These are phyloP conservation scores for Menidia beryllina DNA, from an alignment of 2,113 vertebrate species.

Conservation along the genomic window DNA sequence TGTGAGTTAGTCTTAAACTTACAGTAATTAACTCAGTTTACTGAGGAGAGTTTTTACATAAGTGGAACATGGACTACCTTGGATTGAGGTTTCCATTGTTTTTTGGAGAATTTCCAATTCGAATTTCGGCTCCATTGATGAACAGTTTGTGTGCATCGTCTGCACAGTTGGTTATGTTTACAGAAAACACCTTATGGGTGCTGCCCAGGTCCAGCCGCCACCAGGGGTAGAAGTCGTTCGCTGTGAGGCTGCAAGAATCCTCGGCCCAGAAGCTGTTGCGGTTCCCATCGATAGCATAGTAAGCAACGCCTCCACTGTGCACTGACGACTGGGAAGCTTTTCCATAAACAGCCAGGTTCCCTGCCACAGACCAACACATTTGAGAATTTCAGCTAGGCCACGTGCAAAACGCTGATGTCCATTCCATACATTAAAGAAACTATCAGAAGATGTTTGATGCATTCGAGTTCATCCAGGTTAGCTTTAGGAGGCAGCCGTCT, in stretches of 20 bases:
- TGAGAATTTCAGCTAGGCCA: too few species aligned
- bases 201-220: slow-evolving; percentile 59
- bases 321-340: slow-evolving; percentile 59
- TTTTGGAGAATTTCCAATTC: slow-evolving; percentile 53
- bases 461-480: too few species aligned
- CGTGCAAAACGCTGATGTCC: too few species aligned
- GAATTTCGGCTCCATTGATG: slow-evolving; percentile 56
- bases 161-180: slow-evolving; percentile 37
- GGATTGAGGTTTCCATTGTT: slow-evolving; percentile 66
- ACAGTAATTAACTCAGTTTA: neutral
- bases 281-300: slow-evolving; percentile 56
- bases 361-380: neutral
- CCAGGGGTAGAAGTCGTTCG: slow-evolving; percentile 16
- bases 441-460: neutral
- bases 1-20: neutral
- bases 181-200: slow-evolving; percentile 48
- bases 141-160: neutral
- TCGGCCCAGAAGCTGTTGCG: rapidly evolving
- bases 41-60: too few species aligned
- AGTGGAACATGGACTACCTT: slow-evolving; percentile 44
- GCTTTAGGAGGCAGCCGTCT: too few species aligned
- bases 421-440: neutral
- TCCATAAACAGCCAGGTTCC: slow-evolving; percentile 58
- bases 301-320: rapidly evolving
- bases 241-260: slow-evolving; percentile 41